Evolutionary conservation across 2,797 vertebrate species (phyloP), one percentile per base, ranked within the genome.

Genomic region (Agapornis canus): DNA sequence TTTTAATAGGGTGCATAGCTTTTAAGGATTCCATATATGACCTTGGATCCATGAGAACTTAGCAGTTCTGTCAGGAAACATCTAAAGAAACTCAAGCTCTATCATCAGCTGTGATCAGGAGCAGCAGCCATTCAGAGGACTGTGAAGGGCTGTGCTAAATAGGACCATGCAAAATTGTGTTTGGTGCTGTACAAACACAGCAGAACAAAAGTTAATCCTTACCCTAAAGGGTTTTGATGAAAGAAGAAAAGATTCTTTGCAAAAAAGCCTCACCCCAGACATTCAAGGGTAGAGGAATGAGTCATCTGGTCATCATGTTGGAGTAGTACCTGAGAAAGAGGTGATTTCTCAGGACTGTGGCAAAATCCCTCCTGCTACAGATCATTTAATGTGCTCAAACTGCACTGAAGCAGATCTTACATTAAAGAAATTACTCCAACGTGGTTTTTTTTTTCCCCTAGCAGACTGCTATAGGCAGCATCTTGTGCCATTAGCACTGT

Each of bases 191-290:
- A 83, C 87, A 96, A 95, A 95, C 56, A 96, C 35, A 57, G 43
- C 21, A 90, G 63, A 95, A 95, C 80, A 90, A 95, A 92, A 96
- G 92, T 45, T 91, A 91, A 95, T 97, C 91, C 95, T 92, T 92
- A 56, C 89, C 92, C 70, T 89, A 56, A 69, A 76, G 81, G 80
- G 63, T 86, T 92, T 86, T 12, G 3, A 68, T 89, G 88, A 82
- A 12, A 93, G 83, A 94, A 94, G 79, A 91, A 96, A 92, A 83
- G 68, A 84, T 89, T 93, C 89, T 82, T 93, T 89, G 52, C 63
- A 72, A 89, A 95, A 93, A 86, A 68, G 80, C 94, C 95, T 94
- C 89, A 79, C 95, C 96, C 85, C 70, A 95, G 92, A 91, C 92
- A 86, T 61, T 82, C 42, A 76, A 79, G n/a, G 63, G 51, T 71